Base-by-base conservation (phyloP, 2,797 vertebrate species). In the Tapera naevia region DNA sequence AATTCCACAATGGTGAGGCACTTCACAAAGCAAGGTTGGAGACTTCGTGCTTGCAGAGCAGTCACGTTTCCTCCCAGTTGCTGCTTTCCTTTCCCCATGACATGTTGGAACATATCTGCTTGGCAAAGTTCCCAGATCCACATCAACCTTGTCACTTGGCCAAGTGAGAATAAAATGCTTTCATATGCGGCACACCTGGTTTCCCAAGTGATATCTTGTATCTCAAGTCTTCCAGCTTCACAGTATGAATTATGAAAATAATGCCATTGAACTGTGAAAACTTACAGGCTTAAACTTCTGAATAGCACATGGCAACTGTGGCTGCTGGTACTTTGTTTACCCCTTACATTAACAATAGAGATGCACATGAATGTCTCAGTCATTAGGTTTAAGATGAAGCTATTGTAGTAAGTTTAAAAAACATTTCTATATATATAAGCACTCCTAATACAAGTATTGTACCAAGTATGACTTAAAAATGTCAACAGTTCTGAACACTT, bases 131-230 rank as follows among this genome's bases (percentile, higher is more conserved):
- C 86, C 94, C 67, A 72, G 72, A 57, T 91, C 62, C 32, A 17
- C 37, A 41, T 81, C 66, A 69, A 45, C 32, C 30, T 92, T 93
- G 48, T 91, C 81, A 60, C 39, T 78, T 50, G 58, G 3, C 88
- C 96, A 96, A 88, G 72, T 70, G 70, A 88, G 66, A 93, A 83
- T 32, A 66, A 92, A 95, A 72, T 84, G 33, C 66, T 39, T 96
- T 94, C 33, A 3, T 78, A 72, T 56, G 90, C 87, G 86, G 88
- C 88, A 86, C 81, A 87, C 65, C 90, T 91, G 16, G 33, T 92
- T 94, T 96, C 89, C 88, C 79, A 73, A 41, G 70, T 37, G 61
- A 58, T 82, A 35, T 75, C 46, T 82, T 95, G 46, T 60, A 67
- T 56, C 78, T 94, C 61, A 76, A 45, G 78, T 71, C 79, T 95